A percentile compares a stretch with the other conserved stretches of the same genome.
Conservation (phyloP, 1,140 invertebrate species). For the Ericerus pela region DNA sequence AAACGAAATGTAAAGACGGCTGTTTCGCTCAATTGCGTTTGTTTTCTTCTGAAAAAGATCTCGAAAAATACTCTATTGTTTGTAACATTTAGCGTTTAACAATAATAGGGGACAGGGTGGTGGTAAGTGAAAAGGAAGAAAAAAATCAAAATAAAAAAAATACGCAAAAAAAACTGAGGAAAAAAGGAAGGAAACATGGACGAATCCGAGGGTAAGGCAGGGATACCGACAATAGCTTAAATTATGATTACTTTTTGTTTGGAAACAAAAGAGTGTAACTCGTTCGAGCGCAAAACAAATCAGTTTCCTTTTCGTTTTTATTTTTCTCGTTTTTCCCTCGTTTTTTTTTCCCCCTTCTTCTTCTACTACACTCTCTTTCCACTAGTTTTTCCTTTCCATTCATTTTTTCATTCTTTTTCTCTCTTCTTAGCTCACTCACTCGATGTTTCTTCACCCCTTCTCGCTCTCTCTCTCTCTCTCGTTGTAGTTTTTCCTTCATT, state of each 20-base stretch:
- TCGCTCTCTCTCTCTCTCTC: no score
- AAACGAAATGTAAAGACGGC: slow-evolving; percentile 5
- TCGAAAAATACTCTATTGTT: slow-evolving; percentile 1
- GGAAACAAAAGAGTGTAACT: not conserved
- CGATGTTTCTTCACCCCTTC: not conserved
- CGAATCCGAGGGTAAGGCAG: not conserved
- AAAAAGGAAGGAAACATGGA: not conserved
- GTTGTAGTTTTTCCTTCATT: no score
- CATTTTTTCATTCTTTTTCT: no score
- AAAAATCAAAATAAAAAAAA: not conserved
- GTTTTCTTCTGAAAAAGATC: slow-evolving; percentile 1
- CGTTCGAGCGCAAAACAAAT: slow-evolving; percentile 8
- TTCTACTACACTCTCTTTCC: not conserved
- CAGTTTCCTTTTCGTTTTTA: slow-evolving; percentile 7
- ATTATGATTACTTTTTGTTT: slow-evolving; percentile 10
- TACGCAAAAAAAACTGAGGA: not conserved
- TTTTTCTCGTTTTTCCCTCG: no score
- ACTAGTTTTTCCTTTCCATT: no score
- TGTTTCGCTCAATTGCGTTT: slow-evolving; percentile 12
- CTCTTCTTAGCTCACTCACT: not conserved
- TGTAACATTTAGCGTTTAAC: slow-evolving; percentile 6
- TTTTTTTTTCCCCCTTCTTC: not conserved
- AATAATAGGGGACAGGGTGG: not conserved
- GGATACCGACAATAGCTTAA: slow-evolving; percentile 5
- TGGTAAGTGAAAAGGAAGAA: no score